Percentiles rank a stretch among this genome's conserved stretches.
phyloP scores from a whole-genome alignment of 2,797 vertebrate species.

The Artibeus lituratus region DNA sequence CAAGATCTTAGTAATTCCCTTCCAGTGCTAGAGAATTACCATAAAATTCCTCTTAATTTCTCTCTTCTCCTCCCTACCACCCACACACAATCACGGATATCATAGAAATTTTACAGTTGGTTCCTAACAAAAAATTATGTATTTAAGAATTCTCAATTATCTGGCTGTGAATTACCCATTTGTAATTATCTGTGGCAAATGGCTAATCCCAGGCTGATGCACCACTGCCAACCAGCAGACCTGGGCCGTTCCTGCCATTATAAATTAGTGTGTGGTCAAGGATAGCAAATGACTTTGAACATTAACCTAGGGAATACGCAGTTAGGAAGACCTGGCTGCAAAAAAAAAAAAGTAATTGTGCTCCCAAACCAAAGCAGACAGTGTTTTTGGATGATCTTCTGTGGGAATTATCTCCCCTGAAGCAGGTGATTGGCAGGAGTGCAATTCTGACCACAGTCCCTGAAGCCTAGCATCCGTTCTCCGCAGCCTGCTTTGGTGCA shows the following conservation, averaged over 20 bases:
- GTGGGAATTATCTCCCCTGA: neutral
- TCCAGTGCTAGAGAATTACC: constrained; percentile 43
- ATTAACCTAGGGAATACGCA: neutral
- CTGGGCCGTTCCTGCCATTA: neutral
- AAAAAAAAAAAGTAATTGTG: neutral
- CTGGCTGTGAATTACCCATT: neutral
- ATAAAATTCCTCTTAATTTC: constrained; percentile 30
- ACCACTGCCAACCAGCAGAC: neutral
- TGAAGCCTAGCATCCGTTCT: neutral
- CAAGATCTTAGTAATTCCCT: constrained; percentile 39
- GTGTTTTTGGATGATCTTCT: neutral
- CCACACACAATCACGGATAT: neutral
- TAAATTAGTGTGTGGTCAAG: constrained; percentile 40
- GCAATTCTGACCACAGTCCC: neutral
- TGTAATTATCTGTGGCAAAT: constrained; percentile 15
- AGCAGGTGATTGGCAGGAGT: neutral
- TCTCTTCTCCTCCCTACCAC: neutral
- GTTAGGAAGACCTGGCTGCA: neutral
- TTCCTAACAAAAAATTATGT: neutral
- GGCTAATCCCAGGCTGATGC: neutral
- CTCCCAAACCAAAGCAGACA: neutral
- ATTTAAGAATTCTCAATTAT: constrained; percentile 19
- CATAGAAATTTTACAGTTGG: constrained; percentile 4
- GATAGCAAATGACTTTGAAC: neutral
- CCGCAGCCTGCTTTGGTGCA: neutral